Percentiles rank a stretch among this genome's conserved stretches.
Evolutionary conservation across 2,113 vertebrate species (phyloP).

Genomic region (Terrapene triunguis): DNA sequence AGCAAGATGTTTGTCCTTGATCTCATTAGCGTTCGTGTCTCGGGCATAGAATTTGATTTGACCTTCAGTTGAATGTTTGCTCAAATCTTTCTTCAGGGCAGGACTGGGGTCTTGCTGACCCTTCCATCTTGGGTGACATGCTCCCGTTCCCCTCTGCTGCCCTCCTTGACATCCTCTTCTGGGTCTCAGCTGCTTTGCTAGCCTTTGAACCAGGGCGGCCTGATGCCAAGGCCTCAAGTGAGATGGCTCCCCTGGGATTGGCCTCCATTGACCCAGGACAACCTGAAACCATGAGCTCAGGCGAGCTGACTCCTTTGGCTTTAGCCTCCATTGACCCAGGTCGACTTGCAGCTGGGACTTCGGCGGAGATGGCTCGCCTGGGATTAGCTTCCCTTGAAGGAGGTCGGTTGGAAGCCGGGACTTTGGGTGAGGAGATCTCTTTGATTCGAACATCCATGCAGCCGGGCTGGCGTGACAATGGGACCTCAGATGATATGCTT

Average conservation of each 20-base stretch:
- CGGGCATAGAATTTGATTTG: background rate
- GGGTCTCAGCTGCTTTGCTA: background rate
- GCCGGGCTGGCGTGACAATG: fast-evolving
- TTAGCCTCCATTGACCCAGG: fast-evolving
- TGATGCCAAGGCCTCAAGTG: background rate
- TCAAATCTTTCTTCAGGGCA: background rate
- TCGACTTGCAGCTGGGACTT: fast-evolving
- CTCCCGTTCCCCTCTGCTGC: background rate
- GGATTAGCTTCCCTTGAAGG: fast-evolving
- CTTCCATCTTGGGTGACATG: background rate
- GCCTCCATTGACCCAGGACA: fast-evolving
- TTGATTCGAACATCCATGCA: background rate
- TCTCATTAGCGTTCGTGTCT: background rate
- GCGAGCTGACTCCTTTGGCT: background rate
- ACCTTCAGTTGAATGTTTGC: background rate
- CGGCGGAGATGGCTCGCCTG: background rate
- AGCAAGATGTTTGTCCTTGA: background rate
- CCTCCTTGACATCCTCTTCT: background rate
- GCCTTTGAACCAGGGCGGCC: background rate
- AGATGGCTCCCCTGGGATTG: background rate
- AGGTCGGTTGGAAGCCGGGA: fast-evolving
- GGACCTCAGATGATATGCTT: background rate
- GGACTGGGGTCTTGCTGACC: background rate
- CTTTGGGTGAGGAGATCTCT: fast-evolving
- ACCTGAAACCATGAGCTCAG: fast-evolving